These are phyloP conservation scores for Neodiprion fabricii DNA, from an alignment of 1,140 invertebrate species.

Conservation along the genomic window DNA sequence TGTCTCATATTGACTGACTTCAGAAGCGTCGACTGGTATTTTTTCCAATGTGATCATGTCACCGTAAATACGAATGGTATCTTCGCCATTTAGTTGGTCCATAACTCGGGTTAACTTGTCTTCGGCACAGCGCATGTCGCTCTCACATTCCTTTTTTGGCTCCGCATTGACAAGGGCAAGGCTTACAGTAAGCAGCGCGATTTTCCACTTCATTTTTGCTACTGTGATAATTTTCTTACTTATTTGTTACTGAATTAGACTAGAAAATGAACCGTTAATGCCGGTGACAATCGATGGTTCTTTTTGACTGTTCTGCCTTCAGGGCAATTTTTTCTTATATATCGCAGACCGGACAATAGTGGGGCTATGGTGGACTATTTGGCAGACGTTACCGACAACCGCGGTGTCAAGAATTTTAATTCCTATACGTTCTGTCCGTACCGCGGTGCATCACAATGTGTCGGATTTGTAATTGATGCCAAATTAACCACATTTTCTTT, in stretches of 20 bases:
- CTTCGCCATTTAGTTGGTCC: slow-evolving; percentile 45
- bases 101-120: slow-evolving; percentile 43
- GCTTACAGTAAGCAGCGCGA: neutral
- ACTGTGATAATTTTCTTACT: slow-evolving; percentile 30
- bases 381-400: slow-evolving; percentile 49
- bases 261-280: neutral
- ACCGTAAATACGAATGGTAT: slow-evolving; percentile 46
- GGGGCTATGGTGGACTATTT: slow-evolving; percentile 56
- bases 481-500: neutral
- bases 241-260: slow-evolving; percentile 14
- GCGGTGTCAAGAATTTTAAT: slow-evolving; percentile 56
- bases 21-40: slow-evolving; percentile 28
- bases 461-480: neutral
- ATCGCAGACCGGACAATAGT: slow-evolving; percentile 41
- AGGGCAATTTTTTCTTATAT: slow-evolving; percentile 56
- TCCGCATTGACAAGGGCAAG: slow-evolving; percentile 17
- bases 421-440: slow-evolving; percentile 26
- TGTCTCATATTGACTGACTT: slow-evolving; percentile 10
- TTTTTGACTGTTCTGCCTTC: slow-evolving; percentile 52
- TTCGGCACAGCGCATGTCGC: slow-evolving; percentile 35
- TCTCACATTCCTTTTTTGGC: slow-evolving; percentile 15
- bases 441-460: slow-evolving; percentile 46
- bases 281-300: slow-evolving; percentile 16
- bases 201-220: slow-evolving; percentile 30
- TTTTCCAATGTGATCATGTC: slow-evolving; percentile 52